A percentile compares a stretch with the other conserved stretches of the same genome.
Evolutionary conservation across 2,113 vertebrate genomes (phyloP).

Genomic region (Jacana jacana): DNA sequence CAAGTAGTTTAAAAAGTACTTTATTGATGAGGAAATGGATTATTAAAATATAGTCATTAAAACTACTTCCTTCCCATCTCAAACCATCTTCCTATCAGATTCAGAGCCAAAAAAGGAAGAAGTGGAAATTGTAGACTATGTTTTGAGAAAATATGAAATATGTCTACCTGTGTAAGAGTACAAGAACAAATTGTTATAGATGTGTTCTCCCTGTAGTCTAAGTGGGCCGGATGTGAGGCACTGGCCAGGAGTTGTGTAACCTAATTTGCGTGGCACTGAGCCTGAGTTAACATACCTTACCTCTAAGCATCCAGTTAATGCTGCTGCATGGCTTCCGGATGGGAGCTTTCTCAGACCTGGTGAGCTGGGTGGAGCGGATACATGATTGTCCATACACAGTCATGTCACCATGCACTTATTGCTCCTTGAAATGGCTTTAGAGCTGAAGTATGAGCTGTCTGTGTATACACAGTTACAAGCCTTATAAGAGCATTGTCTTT

Average conservation of each 20-base stretch:
- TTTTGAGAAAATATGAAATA: background rate
- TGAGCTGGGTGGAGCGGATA: background rate
- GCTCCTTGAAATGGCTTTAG: background rate
- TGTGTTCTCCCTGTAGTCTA: background rate
- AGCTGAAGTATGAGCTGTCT: background rate
- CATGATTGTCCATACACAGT: rapidly evolving
- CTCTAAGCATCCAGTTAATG: background rate
- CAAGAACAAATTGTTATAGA: background rate
- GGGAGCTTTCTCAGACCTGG: background rate
- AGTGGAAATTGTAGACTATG: background rate
- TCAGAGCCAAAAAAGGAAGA: background rate
- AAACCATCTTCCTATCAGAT: background rate
- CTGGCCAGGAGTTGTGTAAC: background rate
- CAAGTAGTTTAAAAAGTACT: background rate
- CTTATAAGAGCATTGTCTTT: rapidly evolving
- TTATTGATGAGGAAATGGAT: background rate
- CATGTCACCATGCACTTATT: rapidly evolving
- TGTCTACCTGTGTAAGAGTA: background rate
- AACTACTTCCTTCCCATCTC: background rate
- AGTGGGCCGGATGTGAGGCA: background rate
- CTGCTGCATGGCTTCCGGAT: background rate
- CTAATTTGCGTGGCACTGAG: background rate
- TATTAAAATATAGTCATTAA: background rate
- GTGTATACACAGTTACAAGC: background rate
- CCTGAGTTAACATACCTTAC: background rate